These are phyloP conservation scores for Drosophila tani DNA, from an alignment of 1,140 invertebrate species.

Conservation along the genomic window DNA sequence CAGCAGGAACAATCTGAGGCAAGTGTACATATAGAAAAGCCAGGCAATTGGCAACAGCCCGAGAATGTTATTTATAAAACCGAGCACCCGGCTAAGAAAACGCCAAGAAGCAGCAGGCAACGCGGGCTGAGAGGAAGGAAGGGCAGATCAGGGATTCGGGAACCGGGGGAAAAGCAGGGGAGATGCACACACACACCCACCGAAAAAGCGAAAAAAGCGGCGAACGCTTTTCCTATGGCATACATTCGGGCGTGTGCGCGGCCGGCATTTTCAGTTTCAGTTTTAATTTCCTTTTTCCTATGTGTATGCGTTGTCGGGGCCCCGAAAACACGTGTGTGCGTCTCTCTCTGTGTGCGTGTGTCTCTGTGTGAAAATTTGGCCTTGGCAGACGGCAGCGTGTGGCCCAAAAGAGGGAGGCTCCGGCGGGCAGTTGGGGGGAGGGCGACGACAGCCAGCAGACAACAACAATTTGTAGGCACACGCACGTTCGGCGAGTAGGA, in stretches of 20 bases:
- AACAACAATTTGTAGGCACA: conserved; percentile 59
- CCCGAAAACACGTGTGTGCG: conserved; percentile 55
- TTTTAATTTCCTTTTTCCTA: conserved; percentile 84
- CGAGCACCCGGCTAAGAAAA: conserved; percentile 70
- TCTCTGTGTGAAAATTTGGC: conserved; percentile 75
- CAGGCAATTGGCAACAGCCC: conserved; percentile 79
- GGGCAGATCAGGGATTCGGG: conserved; percentile 3
- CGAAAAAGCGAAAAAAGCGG: conserved; percentile 25
- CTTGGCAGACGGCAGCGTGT: conserved; percentile 67
- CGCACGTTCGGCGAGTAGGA: conserved; percentile 51
- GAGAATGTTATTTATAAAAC: conserved; percentile 82
- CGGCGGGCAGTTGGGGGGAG: neutral
- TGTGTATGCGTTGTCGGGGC: conserved; percentile 71
- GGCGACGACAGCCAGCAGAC: conserved; percentile 62
- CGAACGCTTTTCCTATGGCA: conserved; percentile 65
- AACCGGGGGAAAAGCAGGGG: neutral
- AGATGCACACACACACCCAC: conserved; percentile 35
- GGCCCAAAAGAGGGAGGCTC: conserved; percentile 7
- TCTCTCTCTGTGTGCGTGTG: conserved; percentile 17
- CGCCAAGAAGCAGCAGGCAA: conserved; percentile 42
- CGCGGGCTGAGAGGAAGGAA: conserved; percentile 21
- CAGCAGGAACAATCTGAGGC: conserved; percentile 50
- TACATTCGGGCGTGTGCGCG: conserved; percentile 71
- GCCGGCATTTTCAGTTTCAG: conserved; percentile 83
- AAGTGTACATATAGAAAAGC: conserved; percentile 52